A percentile compares a stretch with the other conserved stretches of the same genome.
These are phyloP conservation scores for Ailurus styani DNA, from an alignment of 2,113 vertebrate genomes.

Conservation along the genomic window DNA sequence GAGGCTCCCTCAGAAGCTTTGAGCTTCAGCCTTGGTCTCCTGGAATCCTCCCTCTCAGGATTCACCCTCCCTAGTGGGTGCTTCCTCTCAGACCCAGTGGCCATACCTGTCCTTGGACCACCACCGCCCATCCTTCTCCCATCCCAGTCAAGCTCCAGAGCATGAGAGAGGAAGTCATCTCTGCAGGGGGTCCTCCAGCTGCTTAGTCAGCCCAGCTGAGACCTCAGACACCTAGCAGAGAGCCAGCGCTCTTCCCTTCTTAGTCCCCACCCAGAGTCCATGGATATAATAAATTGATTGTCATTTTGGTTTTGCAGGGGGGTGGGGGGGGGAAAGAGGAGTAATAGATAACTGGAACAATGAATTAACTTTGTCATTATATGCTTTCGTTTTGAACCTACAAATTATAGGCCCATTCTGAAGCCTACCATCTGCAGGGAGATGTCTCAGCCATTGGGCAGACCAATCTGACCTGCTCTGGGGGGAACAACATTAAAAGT, in stretches of 20 bases:
- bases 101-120: background rate
- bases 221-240: background rate
- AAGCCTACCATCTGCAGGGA: background rate
- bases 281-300: background rate
- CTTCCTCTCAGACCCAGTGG: background rate
- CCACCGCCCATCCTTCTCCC: background rate
- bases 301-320: background rate
- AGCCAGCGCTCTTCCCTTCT: background rate
- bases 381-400: background rate
- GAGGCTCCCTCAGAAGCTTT: background rate
- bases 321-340: background rate
- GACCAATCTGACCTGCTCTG: background rate
- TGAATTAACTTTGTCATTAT: background rate
- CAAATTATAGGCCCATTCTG: background rate
- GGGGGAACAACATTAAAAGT: background rate
- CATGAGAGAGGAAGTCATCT: background rate
- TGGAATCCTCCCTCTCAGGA: background rate
- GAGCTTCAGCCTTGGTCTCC: background rate
- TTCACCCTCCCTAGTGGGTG: fast-evolving
- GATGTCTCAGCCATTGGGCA: background rate
- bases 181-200: background rate
- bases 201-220: background rate
- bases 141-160: background rate
- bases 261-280: background rate
- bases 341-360: background rate